These are phyloP conservation scores for Hippocampus guttulatus DNA, from an alignment of 2,113 vertebrate genomes.

Conservation along the genomic window DNA sequence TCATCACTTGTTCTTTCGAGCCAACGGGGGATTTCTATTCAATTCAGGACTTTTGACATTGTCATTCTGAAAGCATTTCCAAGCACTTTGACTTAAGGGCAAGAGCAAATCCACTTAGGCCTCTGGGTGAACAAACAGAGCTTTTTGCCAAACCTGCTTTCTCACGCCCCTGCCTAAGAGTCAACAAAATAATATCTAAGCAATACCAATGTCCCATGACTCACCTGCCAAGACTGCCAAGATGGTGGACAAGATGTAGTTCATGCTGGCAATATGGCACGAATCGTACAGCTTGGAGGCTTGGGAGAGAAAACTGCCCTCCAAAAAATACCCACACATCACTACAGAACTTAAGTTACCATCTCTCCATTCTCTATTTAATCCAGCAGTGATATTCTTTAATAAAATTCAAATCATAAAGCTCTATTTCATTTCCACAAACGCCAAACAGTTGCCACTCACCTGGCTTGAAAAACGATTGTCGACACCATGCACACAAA, in stretches of 20 bases:
- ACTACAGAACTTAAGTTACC: neutral
- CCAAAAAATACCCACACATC: neutral
- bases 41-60: neutral
- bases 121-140: neutral
- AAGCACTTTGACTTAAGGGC: neutral
- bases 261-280: slow-evolving; percentile 83
- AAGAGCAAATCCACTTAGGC: neutral
- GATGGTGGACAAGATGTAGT: slow-evolving; percentile 86
- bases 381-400: too few species aligned
- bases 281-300: slow-evolving; percentile 85
- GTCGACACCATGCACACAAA: slow-evolving; percentile 90
- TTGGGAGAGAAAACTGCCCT: slow-evolving; percentile 83
- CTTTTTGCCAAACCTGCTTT: neutral
- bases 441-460: slow-evolving; percentile 44
- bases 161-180: neutral
- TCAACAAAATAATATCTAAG: neutral
- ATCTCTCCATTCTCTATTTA: too few species aligned
- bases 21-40: neutral
- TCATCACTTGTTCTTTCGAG: neutral
- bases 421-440: neutral
- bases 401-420: too few species aligned
- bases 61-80: neutral
- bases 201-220: slow-evolving; percentile 2
- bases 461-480: slow-evolving; percentile 85
- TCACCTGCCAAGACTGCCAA: slow-evolving; percentile 86